Evolutionary conservation across 2,888 invertebrate species (phyloP).

Genomic region (Oxyteleia sp.): DNA sequence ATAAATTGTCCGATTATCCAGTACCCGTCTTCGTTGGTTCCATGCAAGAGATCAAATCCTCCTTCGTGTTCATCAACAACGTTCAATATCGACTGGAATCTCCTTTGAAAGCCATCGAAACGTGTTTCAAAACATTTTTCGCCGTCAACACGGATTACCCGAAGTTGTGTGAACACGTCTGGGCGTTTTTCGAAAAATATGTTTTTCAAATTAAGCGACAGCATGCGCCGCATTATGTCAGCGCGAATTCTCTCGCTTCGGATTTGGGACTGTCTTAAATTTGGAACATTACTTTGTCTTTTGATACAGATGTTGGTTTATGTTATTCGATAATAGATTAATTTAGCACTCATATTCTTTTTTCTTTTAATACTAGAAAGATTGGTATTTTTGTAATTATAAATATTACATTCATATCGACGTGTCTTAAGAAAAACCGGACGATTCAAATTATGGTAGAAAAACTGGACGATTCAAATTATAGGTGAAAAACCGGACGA

Average conservation of each 20-base stretch:
- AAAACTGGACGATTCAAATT: no score
- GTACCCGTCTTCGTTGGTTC: conserved; percentile 69
- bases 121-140: conserved; percentile 69
- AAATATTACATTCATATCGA: no score
- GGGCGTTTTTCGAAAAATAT: conserved; percentile 70
- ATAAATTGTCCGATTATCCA: conserved; percentile 69
- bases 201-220: conserved; percentile 67
- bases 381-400: no score
- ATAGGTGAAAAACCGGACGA: no score
- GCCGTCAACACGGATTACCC: conserved; percentile 67
- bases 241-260: conserved; percentile 68
- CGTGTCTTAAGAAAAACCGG: no score
- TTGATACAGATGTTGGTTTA: not conserved
- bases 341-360: not conserved
- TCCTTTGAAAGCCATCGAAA: conserved; percentile 71
- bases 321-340: not conserved
- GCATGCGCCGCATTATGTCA: conserved; percentile 70
- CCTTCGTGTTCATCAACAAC: conserved; percentile 64
- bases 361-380: not conserved
- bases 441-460: no score
- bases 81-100: conserved; percentile 68
- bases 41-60: conserved; percentile 69
- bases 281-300: not conserved
- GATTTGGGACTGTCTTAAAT: conserved; percentile 70
- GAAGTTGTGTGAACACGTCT: conserved; percentile 66